A percentile compares a stretch with the other conserved stretches of the same genome.
Evolutionary conservation across 2,113 vertebrate species (phyloP).

Genomic region (Poicephalus meyeri): DNA sequence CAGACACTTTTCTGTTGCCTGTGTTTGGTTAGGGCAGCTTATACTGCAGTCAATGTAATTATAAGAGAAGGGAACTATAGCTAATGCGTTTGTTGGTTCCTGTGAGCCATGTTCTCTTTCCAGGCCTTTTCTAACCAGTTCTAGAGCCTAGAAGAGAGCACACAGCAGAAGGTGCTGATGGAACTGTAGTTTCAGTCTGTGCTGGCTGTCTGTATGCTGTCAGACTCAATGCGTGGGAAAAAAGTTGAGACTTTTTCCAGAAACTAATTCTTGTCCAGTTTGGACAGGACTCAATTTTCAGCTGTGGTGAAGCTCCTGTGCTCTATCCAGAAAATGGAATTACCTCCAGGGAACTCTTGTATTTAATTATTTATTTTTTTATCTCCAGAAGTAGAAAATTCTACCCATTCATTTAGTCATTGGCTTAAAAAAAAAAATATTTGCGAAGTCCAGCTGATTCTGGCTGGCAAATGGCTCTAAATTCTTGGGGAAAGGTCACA

Average conservation of each 20-base stretch:
- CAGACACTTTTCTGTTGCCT: background rate
- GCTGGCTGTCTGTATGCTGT: background rate
- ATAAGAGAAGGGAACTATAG: background rate
- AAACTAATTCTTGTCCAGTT: background rate
- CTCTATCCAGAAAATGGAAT: background rate
- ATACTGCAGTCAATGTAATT: background rate
- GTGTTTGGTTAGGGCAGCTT: background rate
- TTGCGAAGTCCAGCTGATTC: background rate
- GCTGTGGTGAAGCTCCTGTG: background rate
- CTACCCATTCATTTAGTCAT: background rate
- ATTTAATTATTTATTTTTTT: background rate
- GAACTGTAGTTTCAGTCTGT: background rate
- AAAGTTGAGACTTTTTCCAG: background rate
- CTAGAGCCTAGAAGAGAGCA: background rate
- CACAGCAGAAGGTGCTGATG: rapidly evolving
- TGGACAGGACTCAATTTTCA: background rate
- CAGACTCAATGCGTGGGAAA: background rate
- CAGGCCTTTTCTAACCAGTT: background rate
- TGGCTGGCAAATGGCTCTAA: background rate
- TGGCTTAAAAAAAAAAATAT: background rate
- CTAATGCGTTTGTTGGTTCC: background rate
- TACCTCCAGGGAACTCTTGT: background rate
- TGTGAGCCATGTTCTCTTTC: background rate
- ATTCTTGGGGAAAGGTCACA: background rate
- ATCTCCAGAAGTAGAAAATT: background rate